Evolutionary conservation across 2,888 invertebrate genomes (phyloP).

Genomic region (Leistus spinibarbis): DNA sequence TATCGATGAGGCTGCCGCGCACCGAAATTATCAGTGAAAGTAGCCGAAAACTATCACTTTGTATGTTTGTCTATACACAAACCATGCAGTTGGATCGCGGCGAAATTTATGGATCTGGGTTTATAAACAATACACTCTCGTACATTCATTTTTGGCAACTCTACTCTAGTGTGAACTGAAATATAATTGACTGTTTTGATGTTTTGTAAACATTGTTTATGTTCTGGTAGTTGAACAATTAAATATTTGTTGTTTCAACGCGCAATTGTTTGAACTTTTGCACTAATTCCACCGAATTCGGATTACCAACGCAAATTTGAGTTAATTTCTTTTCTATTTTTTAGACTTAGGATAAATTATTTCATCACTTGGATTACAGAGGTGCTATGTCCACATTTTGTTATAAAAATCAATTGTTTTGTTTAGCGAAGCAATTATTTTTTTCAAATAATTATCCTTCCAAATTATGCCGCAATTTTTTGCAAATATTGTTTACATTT

Average conservation of each 20-base stretch:
- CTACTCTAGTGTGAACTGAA: not conserved
- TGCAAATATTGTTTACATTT: too few species aligned
- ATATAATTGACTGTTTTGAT: not conserved
- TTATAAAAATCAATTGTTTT: too few species aligned
- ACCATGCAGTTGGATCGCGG: not conserved
- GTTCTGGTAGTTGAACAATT: not conserved
- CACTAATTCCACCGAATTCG: not conserved
- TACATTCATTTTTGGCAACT: not conserved
- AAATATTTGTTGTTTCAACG: not conserved
- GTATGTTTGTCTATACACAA: not conserved
- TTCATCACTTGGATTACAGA: too few species aligned
- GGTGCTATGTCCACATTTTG: too few species aligned
- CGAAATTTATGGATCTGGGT: not conserved
- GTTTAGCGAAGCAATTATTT: too few species aligned
- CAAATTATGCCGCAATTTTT: too few species aligned
- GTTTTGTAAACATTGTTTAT: not conserved
- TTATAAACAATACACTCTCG: not conserved
- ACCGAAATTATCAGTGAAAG: not conserved
- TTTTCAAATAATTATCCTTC: too few species aligned
- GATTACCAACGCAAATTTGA: too few species aligned
- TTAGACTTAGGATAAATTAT: too few species aligned
- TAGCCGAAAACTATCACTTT: not conserved
- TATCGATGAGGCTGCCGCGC: not conserved
- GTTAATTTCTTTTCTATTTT: too few species aligned
- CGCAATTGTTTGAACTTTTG: not conserved